A percentile compares a stretch with the other conserved stretches of the same genome.
Evolutionary conservation across 2,888 invertebrate genomes (phyloP).

Genomic region (Latrodectus hesperus): DNA sequence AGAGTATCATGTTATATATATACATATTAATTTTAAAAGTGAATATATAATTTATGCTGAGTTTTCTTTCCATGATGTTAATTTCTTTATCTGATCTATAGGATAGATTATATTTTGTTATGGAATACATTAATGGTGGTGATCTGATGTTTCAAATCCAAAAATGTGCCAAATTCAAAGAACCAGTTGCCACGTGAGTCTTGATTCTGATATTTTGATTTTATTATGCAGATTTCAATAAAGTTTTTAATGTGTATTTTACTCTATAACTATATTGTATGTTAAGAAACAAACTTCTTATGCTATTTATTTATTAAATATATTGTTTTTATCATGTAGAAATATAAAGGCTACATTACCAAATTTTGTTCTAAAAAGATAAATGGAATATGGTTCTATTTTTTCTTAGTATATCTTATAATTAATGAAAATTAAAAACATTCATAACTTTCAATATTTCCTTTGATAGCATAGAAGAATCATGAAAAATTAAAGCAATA

Average conservation of each 20-base stretch:
- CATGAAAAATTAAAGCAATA: too few relatives aligned
- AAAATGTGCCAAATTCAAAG: constrained; percentile 99
- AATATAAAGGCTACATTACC: too few relatives aligned
- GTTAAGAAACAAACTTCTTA: too few relatives aligned
- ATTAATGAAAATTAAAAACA: too few relatives aligned
- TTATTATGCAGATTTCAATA: neutral
- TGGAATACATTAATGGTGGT: constrained; percentile 99
- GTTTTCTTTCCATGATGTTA: constrained; percentile 3
- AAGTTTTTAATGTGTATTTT: neutral
- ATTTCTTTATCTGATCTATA: constrained; percentile 74
- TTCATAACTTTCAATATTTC: too few relatives aligned
- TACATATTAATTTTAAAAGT: neutral
- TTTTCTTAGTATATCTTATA: too few relatives aligned
- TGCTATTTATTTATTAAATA: too few relatives aligned
- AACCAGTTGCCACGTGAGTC: constrained; percentile 98
- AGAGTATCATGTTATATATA: neutral
- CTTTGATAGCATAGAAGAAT: too few relatives aligned
- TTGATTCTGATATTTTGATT: neutral
- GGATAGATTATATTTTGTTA: constrained; percentile 99
- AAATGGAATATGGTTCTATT: too few relatives aligned
- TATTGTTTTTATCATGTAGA: too few relatives aligned
- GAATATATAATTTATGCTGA: neutral
- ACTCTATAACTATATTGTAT: too few relatives aligned
- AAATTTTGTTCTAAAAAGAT: too few relatives aligned
- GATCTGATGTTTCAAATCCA: constrained; percentile 99